Percentiles rank a stretch among this genome's conserved stretches.
phyloP scores from a whole-genome alignment of 2,888 invertebrate species.

The Drosophila helvetica region DNA sequence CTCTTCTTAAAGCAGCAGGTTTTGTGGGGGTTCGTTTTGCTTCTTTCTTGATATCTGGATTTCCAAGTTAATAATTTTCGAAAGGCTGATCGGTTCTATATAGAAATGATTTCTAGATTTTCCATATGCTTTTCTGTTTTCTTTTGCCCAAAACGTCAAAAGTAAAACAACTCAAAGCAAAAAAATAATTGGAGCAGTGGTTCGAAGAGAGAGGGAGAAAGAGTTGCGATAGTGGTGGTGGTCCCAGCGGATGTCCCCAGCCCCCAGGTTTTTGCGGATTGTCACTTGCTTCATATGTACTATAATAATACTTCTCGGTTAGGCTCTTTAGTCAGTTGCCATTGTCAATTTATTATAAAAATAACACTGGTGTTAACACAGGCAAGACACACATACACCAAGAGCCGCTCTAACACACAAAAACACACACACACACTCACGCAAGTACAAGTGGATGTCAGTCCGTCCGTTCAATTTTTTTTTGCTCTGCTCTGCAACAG shows the following conservation, averaged over 20 bases:
- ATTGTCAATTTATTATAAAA: constrained; percentile 55
- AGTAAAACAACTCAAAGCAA: constrained; percentile 55
- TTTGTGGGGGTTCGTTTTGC: constrained; percentile 35
- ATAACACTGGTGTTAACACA: constrained; percentile 38
- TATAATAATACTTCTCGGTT: constrained; percentile 11
- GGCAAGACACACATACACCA: constrained; percentile 1
- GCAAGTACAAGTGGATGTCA: constrained; percentile 15
- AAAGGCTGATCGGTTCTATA: constrained; percentile 1
- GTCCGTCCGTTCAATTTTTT: constrained; percentile 14
- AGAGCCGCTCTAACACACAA: constrained; percentile 13
- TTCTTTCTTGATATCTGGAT: constrained; percentile 3
- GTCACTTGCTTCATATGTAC: constrained; percentile 23
- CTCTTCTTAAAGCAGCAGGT: constrained; percentile 59
- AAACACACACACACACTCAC: constrained; percentile 1
- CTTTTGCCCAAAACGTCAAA: constrained; percentile 42
- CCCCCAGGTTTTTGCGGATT: constrained; percentile 1
- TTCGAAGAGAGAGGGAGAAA: constrained; percentile 30
- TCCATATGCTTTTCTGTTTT: not conserved
- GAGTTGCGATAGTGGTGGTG: constrained; percentile 42
- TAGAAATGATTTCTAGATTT: constrained; percentile 7
- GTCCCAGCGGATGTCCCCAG: not conserved
- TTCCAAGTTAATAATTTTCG: constrained; percentile 7
- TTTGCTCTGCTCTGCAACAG: constrained; percentile 17
- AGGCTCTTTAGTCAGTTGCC: constrained; percentile 28
- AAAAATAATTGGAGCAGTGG: constrained; percentile 55